A percentile compares a stretch with the other conserved stretches of the same genome.
phyloP scores from a whole-genome alignment of 2,888 invertebrate species.

The Phlogophora meticulosa region DNA sequence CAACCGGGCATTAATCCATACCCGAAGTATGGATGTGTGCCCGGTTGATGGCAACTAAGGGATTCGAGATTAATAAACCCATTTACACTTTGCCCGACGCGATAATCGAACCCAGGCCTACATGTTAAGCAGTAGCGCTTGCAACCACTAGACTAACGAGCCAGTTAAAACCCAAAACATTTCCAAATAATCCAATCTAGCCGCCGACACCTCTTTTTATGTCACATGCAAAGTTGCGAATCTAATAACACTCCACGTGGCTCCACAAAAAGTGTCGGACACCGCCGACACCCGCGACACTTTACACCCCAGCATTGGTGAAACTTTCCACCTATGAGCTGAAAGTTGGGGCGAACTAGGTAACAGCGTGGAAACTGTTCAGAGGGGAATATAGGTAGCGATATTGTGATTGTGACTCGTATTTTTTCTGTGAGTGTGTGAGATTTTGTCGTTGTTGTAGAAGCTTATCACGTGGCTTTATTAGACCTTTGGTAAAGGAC shows the following conservation, averaged over 20 bases:
- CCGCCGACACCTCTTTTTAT: slow-evolving; percentile 46
- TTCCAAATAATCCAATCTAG: slow-evolving; percentile 1
- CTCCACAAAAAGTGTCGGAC: slow-evolving; percentile 46
- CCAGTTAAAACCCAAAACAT: background rate
- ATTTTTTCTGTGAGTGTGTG: background rate
- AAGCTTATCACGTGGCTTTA: too few relatives aligned
- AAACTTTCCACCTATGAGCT: slow-evolving; percentile 47
- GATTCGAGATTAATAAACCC: too few relatives aligned
- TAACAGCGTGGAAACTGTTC: slow-evolving; percentile 48
- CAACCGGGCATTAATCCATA: too few relatives aligned
- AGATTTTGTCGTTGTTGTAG: background rate
- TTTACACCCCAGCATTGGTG: slow-evolving; percentile 31
- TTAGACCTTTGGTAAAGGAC: too few relatives aligned
- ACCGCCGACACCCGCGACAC: slow-evolving; percentile 25
- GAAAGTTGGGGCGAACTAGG: slow-evolving; percentile 41
- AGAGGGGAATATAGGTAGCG: background rate
- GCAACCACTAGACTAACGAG: too few relatives aligned
- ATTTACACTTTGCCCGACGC: too few relatives aligned
- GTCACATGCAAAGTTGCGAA: slow-evolving; percentile 52
- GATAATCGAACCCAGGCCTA: too few relatives aligned
- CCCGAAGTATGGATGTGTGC: too few relatives aligned
- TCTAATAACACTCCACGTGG: slow-evolving; percentile 53
- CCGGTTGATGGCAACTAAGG: too few relatives aligned
- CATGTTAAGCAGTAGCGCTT: too few relatives aligned
- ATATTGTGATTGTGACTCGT: slow-evolving; percentile 7